Evolutionary conservation across 2,113 vertebrate species (phyloP), one percentile per base, ranked within the genome.

Genomic region (Copsychus sechellarum): DNA sequence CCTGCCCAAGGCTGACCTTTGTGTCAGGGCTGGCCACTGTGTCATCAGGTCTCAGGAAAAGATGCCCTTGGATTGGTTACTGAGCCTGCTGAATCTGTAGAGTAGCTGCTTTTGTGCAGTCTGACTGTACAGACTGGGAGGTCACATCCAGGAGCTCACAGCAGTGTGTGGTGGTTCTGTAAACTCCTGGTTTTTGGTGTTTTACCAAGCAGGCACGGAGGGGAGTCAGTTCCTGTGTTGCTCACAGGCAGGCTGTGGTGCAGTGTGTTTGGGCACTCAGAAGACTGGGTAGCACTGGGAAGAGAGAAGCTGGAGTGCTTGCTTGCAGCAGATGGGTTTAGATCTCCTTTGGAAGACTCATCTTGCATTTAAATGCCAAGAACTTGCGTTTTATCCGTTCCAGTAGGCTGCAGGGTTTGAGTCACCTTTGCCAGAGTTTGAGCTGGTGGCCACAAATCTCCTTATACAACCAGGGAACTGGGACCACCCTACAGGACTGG

Each of bases 161-260:
- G 54, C 2, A 43, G 31, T 10, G 3, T 5, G 20, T 53, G 4
- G 3, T 47, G 15, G 62, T 60, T 87, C 43, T 60, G 9, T 50
- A 13, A 81, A 60, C 8, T 86, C 60, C 40, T 0, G 3, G 17
- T 5, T 43, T 82, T 70, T 1, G 1, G 23, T 61, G 12, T 92
- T 76, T 36, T 58, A 69, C n/a, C 3, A 0, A 33, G 2, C 3
- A 40, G 62, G 18, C 2, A 1, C 0, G 0, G 74, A 42, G 23
- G 11, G 13, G 26, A 50, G 21, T 61, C 78, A 24, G 47, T 58
- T 82, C 71, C 58, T 54, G 9, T 23, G 40, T 85, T 66, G 29
- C 33, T 58, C 34, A 18, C 8, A 17, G n/a, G 53, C 66, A 50
- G 56, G 33, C 57, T 60, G 43, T 69, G 69, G 43, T 43, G 65